A percentile compares a stretch with the other conserved stretches of the same genome.
Evolutionary conservation across 1,140 invertebrate species (phyloP).

Genomic region (Drosophila baimaii): DNA sequence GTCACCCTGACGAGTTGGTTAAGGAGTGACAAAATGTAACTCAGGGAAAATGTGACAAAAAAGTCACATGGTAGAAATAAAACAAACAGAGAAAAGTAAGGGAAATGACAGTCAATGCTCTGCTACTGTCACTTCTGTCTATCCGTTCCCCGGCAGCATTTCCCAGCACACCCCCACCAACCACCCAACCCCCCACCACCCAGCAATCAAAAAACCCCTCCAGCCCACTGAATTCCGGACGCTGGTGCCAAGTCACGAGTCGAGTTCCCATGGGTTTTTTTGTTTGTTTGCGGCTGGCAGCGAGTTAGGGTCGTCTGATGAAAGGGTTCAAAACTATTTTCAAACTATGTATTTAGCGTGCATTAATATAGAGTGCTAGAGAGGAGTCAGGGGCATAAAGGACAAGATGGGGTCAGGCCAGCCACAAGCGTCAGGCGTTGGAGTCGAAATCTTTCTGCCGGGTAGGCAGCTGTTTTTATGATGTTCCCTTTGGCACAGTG

Average conservation of each 20-base stretch:
- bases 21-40: slow-evolving; percentile 63
- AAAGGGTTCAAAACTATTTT: slow-evolving; percentile 82
- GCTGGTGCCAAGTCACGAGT: slow-evolving; percentile 63
- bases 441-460: slow-evolving; percentile 43
- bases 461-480: slow-evolving; percentile 70
- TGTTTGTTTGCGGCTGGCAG: slow-evolving; percentile 57
- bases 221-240: no score
- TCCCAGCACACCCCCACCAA: no score
- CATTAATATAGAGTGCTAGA: slow-evolving; percentile 51
- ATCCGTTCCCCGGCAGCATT: no score
- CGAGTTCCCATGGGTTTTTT: slow-evolving; percentile 79
- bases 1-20: slow-evolving; percentile 46
- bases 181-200: no score
- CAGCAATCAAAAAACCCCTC: no score
- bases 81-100: slow-evolving; percentile 67
- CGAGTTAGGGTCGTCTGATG: slow-evolving; percentile 56
- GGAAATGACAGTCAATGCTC: slow-evolving; percentile 68
- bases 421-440: slow-evolving; percentile 26
- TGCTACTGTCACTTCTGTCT: slow-evolving; percentile 41
- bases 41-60: slow-evolving; percentile 59
- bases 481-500: slow-evolving; percentile 60
- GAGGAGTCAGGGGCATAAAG: neutral
- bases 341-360: slow-evolving; percentile 81
- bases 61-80: slow-evolving; percentile 64
- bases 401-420: neutral